phyloP scores from a whole-genome alignment of 2,888 invertebrate genomes.

The Metallyticus violacea region DNA sequence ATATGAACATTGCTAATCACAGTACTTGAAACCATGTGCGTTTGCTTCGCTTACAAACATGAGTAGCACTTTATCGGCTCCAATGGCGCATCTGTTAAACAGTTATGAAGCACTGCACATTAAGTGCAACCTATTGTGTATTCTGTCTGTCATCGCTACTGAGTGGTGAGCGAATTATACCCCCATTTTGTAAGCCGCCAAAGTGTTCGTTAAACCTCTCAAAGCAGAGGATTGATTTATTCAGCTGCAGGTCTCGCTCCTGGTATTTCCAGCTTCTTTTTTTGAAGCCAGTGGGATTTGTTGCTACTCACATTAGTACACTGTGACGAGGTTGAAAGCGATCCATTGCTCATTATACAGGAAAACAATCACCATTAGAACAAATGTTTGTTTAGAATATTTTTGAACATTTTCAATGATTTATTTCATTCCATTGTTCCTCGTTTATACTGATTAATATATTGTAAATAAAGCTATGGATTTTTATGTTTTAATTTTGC shows the following conservation, averaged over 20 bases:
- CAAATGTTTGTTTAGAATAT: too few relatives aligned
- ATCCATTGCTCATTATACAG: background rate
- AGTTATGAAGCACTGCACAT: background rate
- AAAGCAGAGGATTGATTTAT: background rate
- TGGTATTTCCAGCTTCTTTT: background rate
- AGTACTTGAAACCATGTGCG: too few relatives aligned
- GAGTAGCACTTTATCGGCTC: background rate
- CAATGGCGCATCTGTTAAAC: background rate
- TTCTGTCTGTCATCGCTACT: background rate
- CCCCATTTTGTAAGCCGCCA: background rate
- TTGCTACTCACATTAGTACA: background rate
- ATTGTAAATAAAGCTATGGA: too few relatives aligned
- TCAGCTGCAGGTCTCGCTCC: background rate
- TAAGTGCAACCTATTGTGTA: background rate
- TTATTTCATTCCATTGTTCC: too few relatives aligned
- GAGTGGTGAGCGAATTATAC: background rate
- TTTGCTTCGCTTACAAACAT: background rate
- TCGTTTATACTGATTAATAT: too few relatives aligned
- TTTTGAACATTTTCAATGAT: too few relatives aligned
- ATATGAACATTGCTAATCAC: too few relatives aligned
- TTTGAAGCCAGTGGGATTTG: background rate
- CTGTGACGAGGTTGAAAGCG: background rate
- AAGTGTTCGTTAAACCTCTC: background rate
- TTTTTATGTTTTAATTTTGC: too few relatives aligned
- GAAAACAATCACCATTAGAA: background rate